These are phyloP conservation scores for Protosalanx chinensis DNA, from an alignment of 2,797 vertebrate genomes.

Conservation along the genomic window DNA sequence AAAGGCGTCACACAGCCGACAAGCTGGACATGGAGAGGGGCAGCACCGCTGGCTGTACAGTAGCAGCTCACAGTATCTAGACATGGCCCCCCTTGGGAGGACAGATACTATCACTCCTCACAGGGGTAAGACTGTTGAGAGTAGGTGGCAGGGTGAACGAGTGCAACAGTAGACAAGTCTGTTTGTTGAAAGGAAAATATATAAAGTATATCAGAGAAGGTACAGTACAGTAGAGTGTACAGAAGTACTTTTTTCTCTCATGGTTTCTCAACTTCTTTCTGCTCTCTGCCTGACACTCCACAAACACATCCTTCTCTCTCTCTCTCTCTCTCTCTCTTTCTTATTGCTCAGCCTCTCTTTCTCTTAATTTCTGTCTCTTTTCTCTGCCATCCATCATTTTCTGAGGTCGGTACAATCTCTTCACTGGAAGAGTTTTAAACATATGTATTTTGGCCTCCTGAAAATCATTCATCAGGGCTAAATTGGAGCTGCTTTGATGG, in stretches of 20 bases:
- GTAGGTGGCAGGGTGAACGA: neutral
- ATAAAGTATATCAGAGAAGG: neutral
- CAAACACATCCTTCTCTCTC: slow-evolving; percentile 20
- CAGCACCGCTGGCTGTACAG: slow-evolving; percentile 2
- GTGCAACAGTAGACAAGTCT: neutral
- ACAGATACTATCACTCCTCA: neutral
- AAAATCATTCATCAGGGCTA: slow-evolving; percentile 44
- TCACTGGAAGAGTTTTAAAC: slow-evolving; percentile 36
- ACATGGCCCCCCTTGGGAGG: neutral
- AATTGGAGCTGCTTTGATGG: slow-evolving; percentile 40
- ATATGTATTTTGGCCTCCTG: slow-evolving; percentile 44
- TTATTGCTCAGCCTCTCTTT: slow-evolving; percentile 47
- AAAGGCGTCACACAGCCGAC: slow-evolving; percentile 37
- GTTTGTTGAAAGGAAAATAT: neutral
- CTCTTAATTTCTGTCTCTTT: slow-evolving; percentile 25
- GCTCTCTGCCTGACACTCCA: neutral
- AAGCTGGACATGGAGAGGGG: slow-evolving; percentile 7
- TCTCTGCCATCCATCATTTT: slow-evolving; percentile 54
- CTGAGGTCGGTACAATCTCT: slow-evolving; percentile 49
- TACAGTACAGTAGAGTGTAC: neutral
- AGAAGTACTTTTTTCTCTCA: neutral
- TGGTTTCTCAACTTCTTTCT: neutral
- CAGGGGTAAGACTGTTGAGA: neutral
- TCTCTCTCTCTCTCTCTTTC: slow-evolving; percentile 22
- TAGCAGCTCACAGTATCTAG: neutral